Percentiles rank a stretch among this genome's conserved stretches.
Evolutionary conservation across 2,797 vertebrate species (phyloP).

Genomic region (Amphiprion clarkii): DNA sequence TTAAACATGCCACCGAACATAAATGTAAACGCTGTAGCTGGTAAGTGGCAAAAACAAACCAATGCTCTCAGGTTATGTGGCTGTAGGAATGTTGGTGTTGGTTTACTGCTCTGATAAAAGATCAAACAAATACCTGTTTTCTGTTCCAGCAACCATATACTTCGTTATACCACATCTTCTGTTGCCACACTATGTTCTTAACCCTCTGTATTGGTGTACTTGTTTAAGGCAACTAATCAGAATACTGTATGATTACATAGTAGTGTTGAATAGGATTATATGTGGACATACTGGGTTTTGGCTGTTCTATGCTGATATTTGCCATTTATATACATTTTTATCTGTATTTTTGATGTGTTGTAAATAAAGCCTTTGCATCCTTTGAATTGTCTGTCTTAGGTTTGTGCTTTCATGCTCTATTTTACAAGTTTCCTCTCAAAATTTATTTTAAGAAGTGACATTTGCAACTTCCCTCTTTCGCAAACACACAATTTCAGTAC

Average conservation of each 20-base stretch:
- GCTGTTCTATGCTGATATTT: slow-evolving; percentile 4
- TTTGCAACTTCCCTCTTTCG: slow-evolving; percentile 65
- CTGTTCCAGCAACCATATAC: slow-evolving; percentile 1
- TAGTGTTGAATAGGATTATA: slow-evolving; percentile 2
- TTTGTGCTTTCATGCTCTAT: slow-evolving; percentile 10
- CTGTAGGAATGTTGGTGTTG: background rate
- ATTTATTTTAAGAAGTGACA: slow-evolving; percentile 48
- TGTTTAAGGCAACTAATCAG: slow-evolving; percentile 18
- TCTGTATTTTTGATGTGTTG: slow-evolving; percentile 32
- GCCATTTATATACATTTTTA: slow-evolving; percentile 1
- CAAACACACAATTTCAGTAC: slow-evolving; percentile 58
- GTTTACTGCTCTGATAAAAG: slow-evolving; percentile 26
- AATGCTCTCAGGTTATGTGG: slow-evolving; percentile 10
- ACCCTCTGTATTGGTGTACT: slow-evolving; percentile 11
- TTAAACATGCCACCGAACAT: slow-evolving; percentile 2
- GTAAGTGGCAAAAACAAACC: slow-evolving; percentile 18
- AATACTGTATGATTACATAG: background rate
- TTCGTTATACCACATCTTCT: slow-evolving; percentile 3
- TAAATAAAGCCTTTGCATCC: slow-evolving; percentile 57
- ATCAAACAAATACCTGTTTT: slow-evolving; percentile 10
- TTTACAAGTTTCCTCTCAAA: slow-evolving; percentile 15
- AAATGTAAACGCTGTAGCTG: slow-evolving; percentile 36
- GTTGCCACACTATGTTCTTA: slow-evolving; percentile 13
- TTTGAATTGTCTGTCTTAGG: slow-evolving; percentile 3
- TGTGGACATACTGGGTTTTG: slow-evolving; percentile 3